These are phyloP conservation scores for Hycleus phaleratus DNA, from an alignment of 1,140 invertebrate species.

Conservation along the genomic window DNA sequence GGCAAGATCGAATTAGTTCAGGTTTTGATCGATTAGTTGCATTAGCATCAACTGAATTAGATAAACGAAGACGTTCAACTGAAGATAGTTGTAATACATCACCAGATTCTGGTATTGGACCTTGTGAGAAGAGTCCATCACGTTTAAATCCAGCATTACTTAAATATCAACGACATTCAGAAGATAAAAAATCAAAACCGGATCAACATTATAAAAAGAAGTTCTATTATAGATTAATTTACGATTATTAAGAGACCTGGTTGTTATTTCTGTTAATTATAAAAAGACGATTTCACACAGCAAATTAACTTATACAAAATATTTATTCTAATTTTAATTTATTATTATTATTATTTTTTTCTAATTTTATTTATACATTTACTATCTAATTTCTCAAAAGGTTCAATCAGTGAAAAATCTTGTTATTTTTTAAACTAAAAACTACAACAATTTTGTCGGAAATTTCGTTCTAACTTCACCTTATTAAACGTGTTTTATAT, in stretches of 20 bases:
- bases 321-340: conserved; percentile 22
- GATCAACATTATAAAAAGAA: conserved; percentile 72
- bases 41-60: conserved; percentile 76
- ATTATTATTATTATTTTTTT: conserved; percentile 6
- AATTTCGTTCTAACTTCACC: background rate
- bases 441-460: background rate
- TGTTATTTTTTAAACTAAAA: too few species aligned
- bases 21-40: conserved; percentile 81
- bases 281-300: conserved; percentile 30
- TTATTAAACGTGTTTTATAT: background rate
- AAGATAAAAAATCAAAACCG: conserved; percentile 43
- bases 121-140: conserved; percentile 40
- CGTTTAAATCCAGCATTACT: conserved; percentile 44
- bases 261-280: conserved; percentile 16
- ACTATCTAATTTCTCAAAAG: background rate
- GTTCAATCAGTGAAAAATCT: too few species aligned
- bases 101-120: conserved; percentile 69
- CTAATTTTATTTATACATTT: conserved; percentile 5
- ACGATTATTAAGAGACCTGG: conserved; percentile 20
- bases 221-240: conserved; percentile 54
- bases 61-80: conserved; percentile 68
- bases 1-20: conserved; percentile 79
- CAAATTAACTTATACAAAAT: conserved; percentile 15
- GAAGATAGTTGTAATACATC: conserved; percentile 67
- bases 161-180: conserved; percentile 55